Evolutionary conservation across 2,113 vertebrate genomes (phyloP).

Genomic region (Corynorhinus townsendii): DNA sequence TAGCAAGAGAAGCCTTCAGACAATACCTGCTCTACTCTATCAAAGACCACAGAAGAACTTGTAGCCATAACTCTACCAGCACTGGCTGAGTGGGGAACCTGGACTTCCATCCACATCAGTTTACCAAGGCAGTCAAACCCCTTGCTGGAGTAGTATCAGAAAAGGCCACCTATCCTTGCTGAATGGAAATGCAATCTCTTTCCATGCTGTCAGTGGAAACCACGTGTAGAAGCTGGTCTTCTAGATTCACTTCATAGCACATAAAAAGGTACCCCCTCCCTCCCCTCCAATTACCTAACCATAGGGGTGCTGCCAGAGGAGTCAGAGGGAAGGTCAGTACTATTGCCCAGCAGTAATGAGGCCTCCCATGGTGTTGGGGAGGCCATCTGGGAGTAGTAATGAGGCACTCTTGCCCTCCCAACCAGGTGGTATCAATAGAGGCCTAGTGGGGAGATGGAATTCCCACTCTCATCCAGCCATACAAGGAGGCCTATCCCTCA

Average conservation of each 20-base stretch:
- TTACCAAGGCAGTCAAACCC: neutral
- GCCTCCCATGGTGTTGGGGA: neutral
- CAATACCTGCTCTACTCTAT: neutral
- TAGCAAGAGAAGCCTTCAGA: neutral
- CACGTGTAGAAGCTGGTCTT: fast-evolving
- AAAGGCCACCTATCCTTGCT: neutral
- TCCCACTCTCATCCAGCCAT: neutral
- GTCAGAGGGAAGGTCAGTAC: neutral
- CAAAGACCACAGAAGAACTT: neutral
- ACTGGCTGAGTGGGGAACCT: neutral
- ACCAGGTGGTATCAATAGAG: neutral
- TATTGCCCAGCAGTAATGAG: neutral
- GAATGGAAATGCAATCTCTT: neutral
- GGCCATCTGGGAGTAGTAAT: neutral
- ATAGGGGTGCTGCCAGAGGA: neutral
- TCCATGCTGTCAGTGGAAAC: neutral
- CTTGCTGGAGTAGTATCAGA: neutral
- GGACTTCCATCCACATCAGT: neutral
- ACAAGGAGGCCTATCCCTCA: neutral
- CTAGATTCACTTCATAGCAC: neutral
- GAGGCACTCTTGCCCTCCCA: neutral
- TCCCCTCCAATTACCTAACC: neutral
- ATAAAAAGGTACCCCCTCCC: neutral
- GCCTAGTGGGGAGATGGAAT: neutral
- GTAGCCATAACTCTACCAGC: neutral